phyloP scores from a whole-genome alignment of 2,113 vertebrate species.

The Otocyon megalotis region DNA sequence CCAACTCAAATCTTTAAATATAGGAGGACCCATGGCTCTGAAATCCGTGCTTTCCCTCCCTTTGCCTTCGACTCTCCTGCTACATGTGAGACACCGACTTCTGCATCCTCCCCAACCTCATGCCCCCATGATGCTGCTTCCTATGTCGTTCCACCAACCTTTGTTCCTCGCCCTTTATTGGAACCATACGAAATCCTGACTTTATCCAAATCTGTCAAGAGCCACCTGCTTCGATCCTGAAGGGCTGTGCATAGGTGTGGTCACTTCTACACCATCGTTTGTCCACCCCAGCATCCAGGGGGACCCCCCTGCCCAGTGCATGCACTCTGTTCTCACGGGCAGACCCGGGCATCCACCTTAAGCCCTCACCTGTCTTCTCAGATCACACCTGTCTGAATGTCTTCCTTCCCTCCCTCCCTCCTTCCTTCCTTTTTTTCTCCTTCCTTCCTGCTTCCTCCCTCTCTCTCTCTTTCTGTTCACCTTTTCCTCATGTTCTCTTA shows the following conservation, averaged over 20 bases:
- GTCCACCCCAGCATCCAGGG: neutral
- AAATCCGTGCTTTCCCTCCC: neutral
- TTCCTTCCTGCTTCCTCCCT: too few relatives aligned
- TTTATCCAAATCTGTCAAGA: neutral
- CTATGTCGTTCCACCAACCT: neutral
- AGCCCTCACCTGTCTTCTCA: neutral
- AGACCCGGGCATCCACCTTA: neutral
- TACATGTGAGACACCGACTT: neutral
- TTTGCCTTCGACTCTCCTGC: neutral
- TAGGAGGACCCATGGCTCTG: neutral
- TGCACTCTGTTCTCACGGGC: accelerated
- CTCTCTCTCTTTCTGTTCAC: neutral
- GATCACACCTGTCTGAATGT: neutral
- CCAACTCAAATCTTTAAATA: neutral
- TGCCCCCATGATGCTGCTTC: accelerated
- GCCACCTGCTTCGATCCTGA: neutral
- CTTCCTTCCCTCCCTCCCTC: neutral
- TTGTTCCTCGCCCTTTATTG: neutral
- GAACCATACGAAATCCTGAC: neutral
- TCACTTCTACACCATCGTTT: too few relatives aligned
- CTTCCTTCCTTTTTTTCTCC: too few relatives aligned
- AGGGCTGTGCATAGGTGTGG: neutral
- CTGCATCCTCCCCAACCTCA: accelerated
- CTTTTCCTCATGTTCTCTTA: neutral
- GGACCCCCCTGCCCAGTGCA: neutral